phyloP scores from a whole-genome alignment of 2,113 vertebrate species.

The Ploceus nigricollis region DNA sequence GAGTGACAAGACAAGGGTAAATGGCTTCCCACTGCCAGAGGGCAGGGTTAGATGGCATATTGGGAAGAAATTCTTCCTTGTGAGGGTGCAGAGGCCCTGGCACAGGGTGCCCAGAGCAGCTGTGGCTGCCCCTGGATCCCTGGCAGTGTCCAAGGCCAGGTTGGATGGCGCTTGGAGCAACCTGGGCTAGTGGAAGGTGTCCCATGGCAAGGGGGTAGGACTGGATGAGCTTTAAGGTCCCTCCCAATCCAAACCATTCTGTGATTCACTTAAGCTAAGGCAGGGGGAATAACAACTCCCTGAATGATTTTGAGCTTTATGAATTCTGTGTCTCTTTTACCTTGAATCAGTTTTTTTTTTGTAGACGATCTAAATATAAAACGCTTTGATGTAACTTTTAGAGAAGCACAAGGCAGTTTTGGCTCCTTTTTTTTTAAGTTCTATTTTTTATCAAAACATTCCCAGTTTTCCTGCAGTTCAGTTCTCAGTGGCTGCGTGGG shows the following conservation, averaged over 20 bases:
- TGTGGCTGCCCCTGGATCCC: background rate
- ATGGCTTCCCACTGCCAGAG: background rate
- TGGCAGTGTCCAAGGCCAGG: background rate
- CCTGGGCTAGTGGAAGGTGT: background rate
- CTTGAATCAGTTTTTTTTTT: background rate
- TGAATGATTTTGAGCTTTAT: background rate
- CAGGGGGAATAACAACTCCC: background rate
- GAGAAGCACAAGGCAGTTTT: background rate
- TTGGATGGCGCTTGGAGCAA: accelerated
- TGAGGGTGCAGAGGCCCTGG: background rate
- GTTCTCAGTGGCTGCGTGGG: background rate
- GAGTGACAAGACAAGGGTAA: background rate
- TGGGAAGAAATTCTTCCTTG: accelerated
- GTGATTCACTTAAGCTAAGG: background rate
- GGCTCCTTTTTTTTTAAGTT: background rate
- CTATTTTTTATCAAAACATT: background rate
- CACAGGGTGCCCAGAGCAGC: background rate
- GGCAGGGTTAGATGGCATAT: background rate
- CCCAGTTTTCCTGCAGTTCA: background rate
- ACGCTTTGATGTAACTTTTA: background rate
- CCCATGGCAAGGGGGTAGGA: background rate
- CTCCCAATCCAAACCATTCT: background rate
- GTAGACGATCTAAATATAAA: background rate
- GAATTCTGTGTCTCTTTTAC: background rate
- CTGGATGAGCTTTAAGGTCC: background rate